Evolutionary conservation across 2,113 vertebrate genomes (phyloP), one percentile per base, ranked within the genome.

Genomic region (Paralichthys olivaceus): DNA sequence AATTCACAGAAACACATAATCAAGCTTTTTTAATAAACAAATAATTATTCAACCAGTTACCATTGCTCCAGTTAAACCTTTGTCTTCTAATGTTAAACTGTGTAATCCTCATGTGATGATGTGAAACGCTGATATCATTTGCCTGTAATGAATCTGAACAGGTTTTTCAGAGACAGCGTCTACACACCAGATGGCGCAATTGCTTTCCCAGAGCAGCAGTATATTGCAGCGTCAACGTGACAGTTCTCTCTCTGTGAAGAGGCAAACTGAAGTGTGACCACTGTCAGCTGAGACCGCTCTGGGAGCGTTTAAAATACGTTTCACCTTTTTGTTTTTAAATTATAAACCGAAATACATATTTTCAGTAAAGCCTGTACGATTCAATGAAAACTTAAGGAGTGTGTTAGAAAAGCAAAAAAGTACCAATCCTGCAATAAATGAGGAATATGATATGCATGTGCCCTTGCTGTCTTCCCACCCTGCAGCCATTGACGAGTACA

Each of bases 401-500:
- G 37, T 11, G 9, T 8, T 34, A 34, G 1, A 49, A 49, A 49
- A 20, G 47, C 4, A 20, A 13, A 43, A 14, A 43, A 14, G 2
- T 4, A 43, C 13, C 2, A 43, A 43, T 15, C 40, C 13, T 6
- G 43, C 5, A 5, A 4, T 47, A 5, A 19, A 47, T 47, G 43
- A 47, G 43, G 2, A 5, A n/a, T n/a, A 4, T 22, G 7, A 9
- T 17, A 53, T 49, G 7, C 11, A n/a, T 53, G 49, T 53, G 20
- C 8, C 12, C 19, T 20, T 5, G 22, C 11, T 55, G 4, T 62
- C 51, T 71, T 37, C 9, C 17, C 15, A 7, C 75, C 25, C 60
- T 77, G 55, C 79, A 99, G 98, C 98, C 64, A 99, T 99, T 5
- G 97, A 98, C 0, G 96, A 98, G 79, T 99, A 97, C 90, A 97